Evolutionary conservation across 2,113 vertebrate species (phyloP).

Genomic region (Chelonoidis abingdonii): DNA sequence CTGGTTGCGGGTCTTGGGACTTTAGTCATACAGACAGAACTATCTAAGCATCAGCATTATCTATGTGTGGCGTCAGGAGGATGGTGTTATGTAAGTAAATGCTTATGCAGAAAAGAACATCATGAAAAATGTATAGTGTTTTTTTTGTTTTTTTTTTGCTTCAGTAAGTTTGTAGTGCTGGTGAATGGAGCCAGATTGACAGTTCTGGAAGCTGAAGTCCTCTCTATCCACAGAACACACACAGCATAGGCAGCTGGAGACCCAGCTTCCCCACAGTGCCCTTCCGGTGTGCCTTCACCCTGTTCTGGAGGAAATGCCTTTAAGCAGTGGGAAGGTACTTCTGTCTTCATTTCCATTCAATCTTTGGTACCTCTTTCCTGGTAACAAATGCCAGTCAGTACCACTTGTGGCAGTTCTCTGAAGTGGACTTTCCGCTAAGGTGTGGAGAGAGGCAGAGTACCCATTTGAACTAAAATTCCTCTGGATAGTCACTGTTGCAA

Average conservation of each 20-base stretch:
- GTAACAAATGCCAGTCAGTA: background rate
- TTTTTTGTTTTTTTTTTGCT: background rate
- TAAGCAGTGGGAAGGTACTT: background rate
- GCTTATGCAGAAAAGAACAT: background rate
- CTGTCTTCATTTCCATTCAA: background rate
- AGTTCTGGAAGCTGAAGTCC: background rate
- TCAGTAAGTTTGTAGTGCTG: background rate
- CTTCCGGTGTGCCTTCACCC: background rate
- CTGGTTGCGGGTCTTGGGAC: background rate
- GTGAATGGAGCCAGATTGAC: background rate
- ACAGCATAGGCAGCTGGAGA: background rate
- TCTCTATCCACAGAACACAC: background rate
- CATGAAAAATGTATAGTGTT: background rate
- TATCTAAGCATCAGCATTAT: background rate
- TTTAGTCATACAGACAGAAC: background rate
- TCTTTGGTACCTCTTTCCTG: background rate
- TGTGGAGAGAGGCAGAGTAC: background rate
- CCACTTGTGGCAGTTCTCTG: rapidly evolving
- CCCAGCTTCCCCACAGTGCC: background rate
- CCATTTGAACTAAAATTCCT: background rate
- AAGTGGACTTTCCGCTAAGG: background rate
- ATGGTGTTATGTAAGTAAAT: background rate
- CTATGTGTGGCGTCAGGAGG: background rate
- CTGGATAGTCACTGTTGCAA: background rate
- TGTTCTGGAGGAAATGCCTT: background rate